phyloP scores from a whole-genome alignment of 2,888 invertebrate genomes.

The Athalia rosae region DNA sequence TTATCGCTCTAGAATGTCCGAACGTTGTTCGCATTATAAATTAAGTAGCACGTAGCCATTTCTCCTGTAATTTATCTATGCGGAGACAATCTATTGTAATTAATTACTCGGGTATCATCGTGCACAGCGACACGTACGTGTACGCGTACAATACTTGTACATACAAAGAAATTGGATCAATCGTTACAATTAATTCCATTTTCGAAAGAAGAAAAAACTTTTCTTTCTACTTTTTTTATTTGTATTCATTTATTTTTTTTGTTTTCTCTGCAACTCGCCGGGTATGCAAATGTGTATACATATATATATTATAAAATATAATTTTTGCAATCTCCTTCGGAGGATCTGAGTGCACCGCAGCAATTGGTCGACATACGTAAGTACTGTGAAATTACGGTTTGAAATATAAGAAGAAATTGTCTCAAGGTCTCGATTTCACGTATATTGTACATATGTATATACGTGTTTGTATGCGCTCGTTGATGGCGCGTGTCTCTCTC shows the following conservation, averaged over 20 bases:
- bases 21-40: conserved; percentile 21
- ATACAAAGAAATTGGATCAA: too few relatives aligned
- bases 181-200: too few relatives aligned
- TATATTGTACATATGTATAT: neutral
- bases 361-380: neutral
- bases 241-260: too few relatives aligned
- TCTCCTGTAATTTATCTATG: neutral
- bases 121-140: too few relatives aligned
- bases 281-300: too few relatives aligned
- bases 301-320: too few relatives aligned
- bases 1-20: conserved; percentile 36
- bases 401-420: conserved; percentile 27
- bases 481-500: neutral
- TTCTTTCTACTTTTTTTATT: too few relatives aligned
- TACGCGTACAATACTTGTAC: too few relatives aligned
- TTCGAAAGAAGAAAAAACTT: too few relatives aligned
- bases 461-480: neutral
- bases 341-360: neutral
- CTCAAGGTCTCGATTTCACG: conserved; percentile 44
- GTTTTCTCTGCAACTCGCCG: too few relatives aligned
- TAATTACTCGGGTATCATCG: conserved; percentile 3
- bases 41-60: conserved; percentile 28
- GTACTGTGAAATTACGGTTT: neutral
- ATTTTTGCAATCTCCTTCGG: too few relatives aligned
- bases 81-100: neutral